A percentile compares a stretch with the other conserved stretches of the same genome.
Evolutionary conservation across 2,888 invertebrate species (phyloP).

Genomic region (Bruchidius siliquastri): DNA sequence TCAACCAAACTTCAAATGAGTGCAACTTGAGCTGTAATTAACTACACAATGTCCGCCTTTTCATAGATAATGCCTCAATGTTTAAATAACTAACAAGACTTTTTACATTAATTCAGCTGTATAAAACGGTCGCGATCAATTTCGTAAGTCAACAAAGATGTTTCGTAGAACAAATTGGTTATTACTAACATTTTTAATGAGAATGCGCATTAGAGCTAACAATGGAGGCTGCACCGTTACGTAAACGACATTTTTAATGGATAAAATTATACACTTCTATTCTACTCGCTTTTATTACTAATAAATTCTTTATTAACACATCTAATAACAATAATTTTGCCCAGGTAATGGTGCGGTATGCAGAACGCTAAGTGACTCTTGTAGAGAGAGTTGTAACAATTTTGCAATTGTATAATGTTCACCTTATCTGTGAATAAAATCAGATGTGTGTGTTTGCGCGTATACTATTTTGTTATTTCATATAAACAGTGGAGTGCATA

Average conservation of each 20-base stretch:
- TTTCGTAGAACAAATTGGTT: background rate
- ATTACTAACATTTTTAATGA: background rate
- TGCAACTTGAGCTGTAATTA: no score
- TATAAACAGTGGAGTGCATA: background rate
- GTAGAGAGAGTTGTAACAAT: background rate
- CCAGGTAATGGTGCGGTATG: background rate
- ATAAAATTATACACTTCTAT: background rate
- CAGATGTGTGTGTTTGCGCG: background rate
- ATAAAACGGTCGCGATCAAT: background rate
- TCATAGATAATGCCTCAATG: no score
- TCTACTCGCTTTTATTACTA: background rate
- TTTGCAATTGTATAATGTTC: background rate
- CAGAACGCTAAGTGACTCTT: background rate
- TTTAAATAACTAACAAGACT: no score
- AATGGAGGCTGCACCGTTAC: background rate
- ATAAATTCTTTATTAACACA: background rate
- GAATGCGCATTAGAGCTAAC: background rate
- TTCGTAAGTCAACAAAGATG: background rate
- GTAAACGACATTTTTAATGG: background rate
- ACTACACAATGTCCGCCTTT: no score
- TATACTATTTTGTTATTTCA: background rate
- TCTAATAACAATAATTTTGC: background rate
- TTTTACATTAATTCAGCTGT: no score
- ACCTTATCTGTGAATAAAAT: background rate
- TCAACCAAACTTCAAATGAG: no score